Percentiles rank a stretch among this genome's conserved stretches.
Evolutionary conservation across 2,113 vertebrate genomes (phyloP).

Genomic region (Camarhynchus parvulus): DNA sequence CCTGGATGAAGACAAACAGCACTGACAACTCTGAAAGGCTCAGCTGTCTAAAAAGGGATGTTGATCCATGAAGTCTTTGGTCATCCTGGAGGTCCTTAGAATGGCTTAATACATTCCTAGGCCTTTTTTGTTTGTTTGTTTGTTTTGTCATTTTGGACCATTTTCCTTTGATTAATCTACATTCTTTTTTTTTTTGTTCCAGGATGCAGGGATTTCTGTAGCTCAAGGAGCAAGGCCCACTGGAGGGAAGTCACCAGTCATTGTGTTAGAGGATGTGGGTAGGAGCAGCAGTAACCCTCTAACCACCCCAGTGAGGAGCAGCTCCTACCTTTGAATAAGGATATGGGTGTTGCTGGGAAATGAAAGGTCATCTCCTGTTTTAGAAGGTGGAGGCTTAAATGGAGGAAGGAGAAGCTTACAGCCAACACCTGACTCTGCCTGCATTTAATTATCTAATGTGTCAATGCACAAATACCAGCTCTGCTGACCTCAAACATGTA

Average conservation of each 20-base stretch:
- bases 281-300: background rate
- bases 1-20: background rate
- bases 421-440: constrained; percentile 29
- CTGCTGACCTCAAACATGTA: constrained; percentile 15
- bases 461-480: background rate
- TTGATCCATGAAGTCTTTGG: background rate
- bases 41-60: background rate
- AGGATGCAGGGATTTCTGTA: background rate
- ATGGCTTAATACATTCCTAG: background rate
- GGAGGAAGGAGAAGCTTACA: constrained; percentile 48
- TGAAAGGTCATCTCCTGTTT: constrained; percentile 14
- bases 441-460: constrained; percentile 3
- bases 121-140: background rate
- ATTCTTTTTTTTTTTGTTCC: background rate
- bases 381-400: constrained; percentile 40
- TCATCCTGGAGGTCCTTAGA: background rate
- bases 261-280: background rate
- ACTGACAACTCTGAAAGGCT: background rate
- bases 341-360: constrained; percentile 1
- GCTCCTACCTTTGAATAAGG: background rate
- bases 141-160: background rate
- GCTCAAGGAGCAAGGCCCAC: background rate
- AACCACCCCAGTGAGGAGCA: background rate
- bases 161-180: background rate
- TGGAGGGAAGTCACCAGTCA: background rate